Percentiles rank a stretch among this genome's conserved stretches.
These are phyloP conservation scores for Euplagia quadripunctaria DNA, from an alignment of 2,888 invertebrate species.

Conservation along the genomic window DNA sequence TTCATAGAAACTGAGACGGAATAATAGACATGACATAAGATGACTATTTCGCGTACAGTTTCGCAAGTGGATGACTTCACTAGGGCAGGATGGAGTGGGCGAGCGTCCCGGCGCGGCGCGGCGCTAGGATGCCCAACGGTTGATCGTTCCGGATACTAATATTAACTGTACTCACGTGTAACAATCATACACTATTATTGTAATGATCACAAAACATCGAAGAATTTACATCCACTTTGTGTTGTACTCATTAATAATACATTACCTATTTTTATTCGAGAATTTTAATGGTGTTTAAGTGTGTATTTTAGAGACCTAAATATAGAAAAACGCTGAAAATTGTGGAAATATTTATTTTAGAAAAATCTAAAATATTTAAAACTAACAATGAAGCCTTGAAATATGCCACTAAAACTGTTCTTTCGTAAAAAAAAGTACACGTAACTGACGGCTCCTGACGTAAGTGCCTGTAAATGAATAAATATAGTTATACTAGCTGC, in stretches of 20 bases:
- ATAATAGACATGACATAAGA: conserved; percentile 24
- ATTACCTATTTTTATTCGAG: no score
- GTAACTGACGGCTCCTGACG: no score
- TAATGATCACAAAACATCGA: background rate
- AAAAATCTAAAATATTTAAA: no score
- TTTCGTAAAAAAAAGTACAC: no score
- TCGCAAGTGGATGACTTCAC: conserved; percentile 58
- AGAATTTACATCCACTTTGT: background rate
- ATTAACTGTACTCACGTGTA: conserved; percentile 19
- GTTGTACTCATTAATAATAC: no score
- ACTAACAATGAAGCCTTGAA: no score
- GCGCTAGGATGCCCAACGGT: conserved; percentile 43
- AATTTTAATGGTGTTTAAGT: no score
- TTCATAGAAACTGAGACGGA: background rate
- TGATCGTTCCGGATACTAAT: conserved; percentile 38
- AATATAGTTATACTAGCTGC: no score
- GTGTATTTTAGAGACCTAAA: background rate
- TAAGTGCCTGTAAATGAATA: no score
- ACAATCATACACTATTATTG: conserved; percentile 6
- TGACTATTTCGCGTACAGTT: conserved; percentile 39
- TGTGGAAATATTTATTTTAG: no score
- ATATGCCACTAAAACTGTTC: no score
- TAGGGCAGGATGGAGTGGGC: conserved; percentile 57
- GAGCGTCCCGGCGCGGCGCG: conserved; percentile 32
- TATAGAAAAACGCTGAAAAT: no score